Evolutionary conservation across 2,797 vertebrate species (phyloP).

Genomic region (Acanthurus leucopareius): DNA sequence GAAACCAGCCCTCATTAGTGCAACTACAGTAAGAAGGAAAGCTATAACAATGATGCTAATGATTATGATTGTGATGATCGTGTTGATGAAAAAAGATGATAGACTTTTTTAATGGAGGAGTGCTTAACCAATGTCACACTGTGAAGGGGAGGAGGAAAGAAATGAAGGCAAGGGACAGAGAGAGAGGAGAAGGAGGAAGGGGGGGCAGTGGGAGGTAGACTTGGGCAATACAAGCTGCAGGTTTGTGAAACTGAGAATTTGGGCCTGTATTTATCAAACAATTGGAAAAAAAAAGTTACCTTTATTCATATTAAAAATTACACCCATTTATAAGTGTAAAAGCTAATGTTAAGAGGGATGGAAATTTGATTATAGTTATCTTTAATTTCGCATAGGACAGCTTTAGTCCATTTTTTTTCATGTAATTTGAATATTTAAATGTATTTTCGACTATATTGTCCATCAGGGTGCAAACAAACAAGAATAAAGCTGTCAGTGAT

Average conservation of each 20-base stretch:
- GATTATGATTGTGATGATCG: slow-evolving; percentile 68
- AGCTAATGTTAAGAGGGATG: too few species aligned
- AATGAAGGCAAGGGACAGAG: slow-evolving; percentile 41
- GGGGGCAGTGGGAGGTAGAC: slow-evolving; percentile 16
- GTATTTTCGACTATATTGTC: neutral
- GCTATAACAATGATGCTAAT: slow-evolving; percentile 45
- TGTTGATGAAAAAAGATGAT: slow-evolving; percentile 64
- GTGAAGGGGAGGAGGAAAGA: slow-evolving; percentile 17
- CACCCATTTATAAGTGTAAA: too few species aligned
- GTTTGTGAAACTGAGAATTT: slow-evolving; percentile 11
- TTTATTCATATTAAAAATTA: neutral
- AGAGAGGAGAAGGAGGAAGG: slow-evolving; percentile 12
- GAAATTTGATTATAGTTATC: too few species aligned
- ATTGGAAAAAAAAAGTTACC: neutral
- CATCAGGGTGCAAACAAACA: too few species aligned
- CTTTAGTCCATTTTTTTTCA: too few species aligned
- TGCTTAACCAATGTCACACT: slow-evolving; percentile 54
- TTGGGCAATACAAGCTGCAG: neutral
- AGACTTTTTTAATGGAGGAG: slow-evolving; percentile 73
- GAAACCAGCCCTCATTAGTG: slow-evolving; percentile 73
- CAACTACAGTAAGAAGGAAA: slow-evolving; percentile 62
- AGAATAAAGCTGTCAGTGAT: too few species aligned
- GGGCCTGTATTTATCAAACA: slow-evolving; percentile 38
- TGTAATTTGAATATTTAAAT: neutral
- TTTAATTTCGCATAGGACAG: too few species aligned